Conservation (phyloP, 2,797 vertebrate genomes). For the Trachops cirrhosus region DNA sequence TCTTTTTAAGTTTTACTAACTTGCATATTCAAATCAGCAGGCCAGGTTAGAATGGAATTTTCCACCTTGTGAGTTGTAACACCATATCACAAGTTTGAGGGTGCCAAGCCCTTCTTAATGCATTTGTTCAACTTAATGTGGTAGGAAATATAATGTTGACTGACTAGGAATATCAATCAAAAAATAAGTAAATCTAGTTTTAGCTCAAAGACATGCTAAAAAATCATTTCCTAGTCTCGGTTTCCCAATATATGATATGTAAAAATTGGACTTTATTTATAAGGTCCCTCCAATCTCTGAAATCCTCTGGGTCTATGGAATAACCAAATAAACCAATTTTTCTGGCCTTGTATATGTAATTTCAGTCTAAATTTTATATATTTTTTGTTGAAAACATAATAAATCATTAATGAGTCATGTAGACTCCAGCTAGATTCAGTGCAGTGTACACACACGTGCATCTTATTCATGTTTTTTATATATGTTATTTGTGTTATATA, state of each 20-base stretch:
- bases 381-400: constrained; percentile 1
- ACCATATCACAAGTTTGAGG: not conserved
- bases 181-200: not conserved
- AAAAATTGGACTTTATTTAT: not conserved
- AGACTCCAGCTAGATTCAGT: not conserved
- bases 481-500: too few relatives aligned
- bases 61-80: not conserved
- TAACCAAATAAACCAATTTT: not conserved
- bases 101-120: not conserved
- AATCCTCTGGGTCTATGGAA: not conserved
- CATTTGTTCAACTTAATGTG: not conserved
- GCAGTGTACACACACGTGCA: too few relatives aligned
- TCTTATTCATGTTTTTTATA: not conserved
- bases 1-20: not conserved
- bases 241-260: not conserved
- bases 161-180: not conserved
- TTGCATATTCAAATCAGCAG: not conserved
- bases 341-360: not conserved
- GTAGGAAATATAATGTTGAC: not conserved
- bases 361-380: not conserved
- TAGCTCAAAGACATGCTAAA: not conserved
- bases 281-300: not conserved
- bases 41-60: not conserved
- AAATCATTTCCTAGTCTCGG: not conserved
- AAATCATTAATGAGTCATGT: not conserved